These are phyloP conservation scores for Drosophila santomea DNA, from an alignment of 1,140 invertebrate species.

Conservation along the genomic window DNA sequence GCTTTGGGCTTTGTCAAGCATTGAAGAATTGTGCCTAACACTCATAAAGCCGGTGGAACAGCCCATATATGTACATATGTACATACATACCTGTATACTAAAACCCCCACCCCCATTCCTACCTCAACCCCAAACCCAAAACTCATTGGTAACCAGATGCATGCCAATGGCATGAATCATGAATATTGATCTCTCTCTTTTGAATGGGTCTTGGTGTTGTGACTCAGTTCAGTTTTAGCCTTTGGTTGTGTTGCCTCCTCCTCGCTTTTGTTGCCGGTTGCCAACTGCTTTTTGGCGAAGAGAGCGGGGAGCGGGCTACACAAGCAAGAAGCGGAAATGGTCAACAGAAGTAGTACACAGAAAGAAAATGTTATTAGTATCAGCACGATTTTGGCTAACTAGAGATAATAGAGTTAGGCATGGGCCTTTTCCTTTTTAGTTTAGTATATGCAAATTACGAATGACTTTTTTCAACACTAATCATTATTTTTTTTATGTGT, in stretches of 20 bases:
- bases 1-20: constrained; percentile 30
- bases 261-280: constrained; percentile 29
- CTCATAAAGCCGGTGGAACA: constrained; percentile 26
- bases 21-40: constrained; percentile 36
- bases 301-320: constrained; percentile 6
- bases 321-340: constrained; percentile 47
- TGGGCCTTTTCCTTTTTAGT: too few species aligned
- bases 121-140: constrained; percentile 7
- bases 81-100: background rate
- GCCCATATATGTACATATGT: background rate
- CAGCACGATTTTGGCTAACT: background rate
- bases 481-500: background rate
- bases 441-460: too few species aligned
- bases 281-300: constrained; percentile 41
- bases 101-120: background rate
- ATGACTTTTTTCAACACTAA: background rate
- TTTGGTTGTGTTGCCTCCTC: constrained; percentile 5
- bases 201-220: constrained; percentile 25
- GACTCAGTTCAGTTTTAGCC: constrained; percentile 34
- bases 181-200: constrained; percentile 53
- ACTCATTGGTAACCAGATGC: constrained; percentile 51
- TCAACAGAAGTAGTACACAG: constrained; percentile 15
- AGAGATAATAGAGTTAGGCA: too few species aligned
- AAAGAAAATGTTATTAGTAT: background rate
- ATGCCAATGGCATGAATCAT: constrained; percentile 72